Conservation (phyloP, 2,113 vertebrate genomes). For the Oreochromis aureus region DNA sequence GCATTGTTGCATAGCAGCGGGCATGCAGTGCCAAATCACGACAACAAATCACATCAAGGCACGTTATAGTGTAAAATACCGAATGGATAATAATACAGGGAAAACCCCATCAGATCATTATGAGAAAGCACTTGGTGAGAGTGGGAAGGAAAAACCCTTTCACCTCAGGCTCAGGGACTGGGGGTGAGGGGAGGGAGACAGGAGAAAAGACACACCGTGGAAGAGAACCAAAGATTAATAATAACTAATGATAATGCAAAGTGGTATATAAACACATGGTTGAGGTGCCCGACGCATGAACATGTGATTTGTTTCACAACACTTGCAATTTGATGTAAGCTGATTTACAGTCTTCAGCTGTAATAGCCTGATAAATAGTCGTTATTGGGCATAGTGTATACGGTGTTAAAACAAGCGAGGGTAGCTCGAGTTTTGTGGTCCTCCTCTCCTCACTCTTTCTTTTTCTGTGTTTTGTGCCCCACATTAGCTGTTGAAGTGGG, state of each 20-base stretch:
- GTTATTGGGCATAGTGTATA: neutral
- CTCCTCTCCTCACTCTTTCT: neutral
- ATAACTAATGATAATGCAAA: neutral
- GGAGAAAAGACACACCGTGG: neutral
- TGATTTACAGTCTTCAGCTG: neutral
- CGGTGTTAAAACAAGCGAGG: neutral
- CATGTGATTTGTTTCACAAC: neutral
- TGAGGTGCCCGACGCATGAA: neutral
- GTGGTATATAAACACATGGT: neutral
- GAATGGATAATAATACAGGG: neutral
- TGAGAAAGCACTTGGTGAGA: neutral
- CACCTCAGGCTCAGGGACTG: neutral
- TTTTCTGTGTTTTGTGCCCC: neutral
- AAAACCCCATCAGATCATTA: neutral
- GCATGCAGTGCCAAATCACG: neutral
- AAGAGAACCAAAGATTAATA: neutral
- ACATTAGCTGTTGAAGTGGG: neutral
- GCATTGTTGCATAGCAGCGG: neutral
- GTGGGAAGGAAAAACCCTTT: neutral
- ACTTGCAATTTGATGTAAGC: neutral
- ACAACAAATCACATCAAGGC: neutral
- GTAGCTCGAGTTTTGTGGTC: neutral
- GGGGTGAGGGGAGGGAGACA: neutral
- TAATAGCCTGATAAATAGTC: neutral
- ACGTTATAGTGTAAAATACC: neutral